phyloP scores from a whole-genome alignment of 2,888 invertebrate species.

The Torymus texanus region DNA sequence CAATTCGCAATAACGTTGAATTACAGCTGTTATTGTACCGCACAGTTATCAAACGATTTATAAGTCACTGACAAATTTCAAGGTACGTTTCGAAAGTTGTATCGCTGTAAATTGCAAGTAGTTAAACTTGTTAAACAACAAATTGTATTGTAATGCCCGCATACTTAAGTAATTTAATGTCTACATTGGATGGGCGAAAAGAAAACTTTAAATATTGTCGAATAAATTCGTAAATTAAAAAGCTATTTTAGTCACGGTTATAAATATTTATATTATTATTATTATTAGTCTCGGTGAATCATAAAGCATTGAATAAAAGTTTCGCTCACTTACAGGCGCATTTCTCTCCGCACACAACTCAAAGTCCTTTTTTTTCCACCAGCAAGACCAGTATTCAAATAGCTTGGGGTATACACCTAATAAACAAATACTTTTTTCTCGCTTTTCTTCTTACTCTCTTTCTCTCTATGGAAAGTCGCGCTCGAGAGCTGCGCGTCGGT shows the following conservation, averaged over 20 bases:
- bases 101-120: no score
- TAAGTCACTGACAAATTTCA: no score
- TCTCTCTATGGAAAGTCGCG: conserved; percentile 29
- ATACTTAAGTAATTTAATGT: no score
- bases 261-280: neutral
- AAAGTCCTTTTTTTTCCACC: neutral
- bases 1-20: no score
- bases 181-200: no score
- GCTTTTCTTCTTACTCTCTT: conserved; percentile 16
- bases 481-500: neutral
- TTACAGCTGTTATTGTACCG: no score
- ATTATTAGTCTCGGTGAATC: neutral
- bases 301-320: conserved; percentile 21
- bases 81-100: no score
- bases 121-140: no score
- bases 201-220: no score
- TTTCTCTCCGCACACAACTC: neutral
- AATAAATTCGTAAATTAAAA: neutral
- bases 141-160: no score
- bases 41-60: no score
- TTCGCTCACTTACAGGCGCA: neutral
- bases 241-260: no score
- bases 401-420: conserved; percentile 13
- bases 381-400: conserved; percentile 39
- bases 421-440: conserved; percentile 42